Conservation (phyloP, 2,888 invertebrate genomes). For the Prenolepis imparis region DNA sequence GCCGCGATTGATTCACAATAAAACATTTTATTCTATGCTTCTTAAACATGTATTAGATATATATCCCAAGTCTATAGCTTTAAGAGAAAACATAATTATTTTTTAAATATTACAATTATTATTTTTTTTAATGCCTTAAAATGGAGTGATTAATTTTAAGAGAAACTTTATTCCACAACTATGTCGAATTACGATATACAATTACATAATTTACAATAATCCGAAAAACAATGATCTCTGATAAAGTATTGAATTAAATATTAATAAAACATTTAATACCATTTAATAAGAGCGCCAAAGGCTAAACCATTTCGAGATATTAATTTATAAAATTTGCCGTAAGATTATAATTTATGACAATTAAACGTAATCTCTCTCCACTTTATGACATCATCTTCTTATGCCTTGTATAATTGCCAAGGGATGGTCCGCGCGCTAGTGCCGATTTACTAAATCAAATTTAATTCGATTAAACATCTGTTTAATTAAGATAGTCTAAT, state of each 20-base stretch:
- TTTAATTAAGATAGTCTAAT: background rate
- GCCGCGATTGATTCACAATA: background rate
- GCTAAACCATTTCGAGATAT: conserved; percentile 6
- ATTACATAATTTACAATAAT: conserved; percentile 43
- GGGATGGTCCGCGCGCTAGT: conserved; percentile 68
- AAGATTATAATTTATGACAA: conserved; percentile 26
- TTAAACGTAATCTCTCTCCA: conserved; percentile 70
- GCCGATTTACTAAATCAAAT: conserved; percentile 26
- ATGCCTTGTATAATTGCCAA: conserved; percentile 55
- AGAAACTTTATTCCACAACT: conserved; percentile 36
- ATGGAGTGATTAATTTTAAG: conserved; percentile 66
- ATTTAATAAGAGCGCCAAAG: conserved; percentile 18
- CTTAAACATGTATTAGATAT: conserved; percentile 19
- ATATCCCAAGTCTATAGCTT: background rate
- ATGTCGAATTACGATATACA: conserved; percentile 28
- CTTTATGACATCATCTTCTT: conserved; percentile 60
- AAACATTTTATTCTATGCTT: conserved; percentile 21
- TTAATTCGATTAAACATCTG: conserved; percentile 4
- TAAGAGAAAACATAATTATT: background rate
- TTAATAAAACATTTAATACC: conserved; percentile 39
- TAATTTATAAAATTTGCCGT: conserved; percentile 2
- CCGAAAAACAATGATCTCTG: conserved; percentile 30
- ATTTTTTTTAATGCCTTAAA: conserved; percentile 57
- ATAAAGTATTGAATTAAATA: conserved; percentile 40
- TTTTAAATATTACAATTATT: conserved; percentile 16